A percentile compares a stretch with the other conserved stretches of the same genome.
Conservation (phyloP, 2,888 invertebrate species). For the Hirtodrosophila histrioides region DNA sequence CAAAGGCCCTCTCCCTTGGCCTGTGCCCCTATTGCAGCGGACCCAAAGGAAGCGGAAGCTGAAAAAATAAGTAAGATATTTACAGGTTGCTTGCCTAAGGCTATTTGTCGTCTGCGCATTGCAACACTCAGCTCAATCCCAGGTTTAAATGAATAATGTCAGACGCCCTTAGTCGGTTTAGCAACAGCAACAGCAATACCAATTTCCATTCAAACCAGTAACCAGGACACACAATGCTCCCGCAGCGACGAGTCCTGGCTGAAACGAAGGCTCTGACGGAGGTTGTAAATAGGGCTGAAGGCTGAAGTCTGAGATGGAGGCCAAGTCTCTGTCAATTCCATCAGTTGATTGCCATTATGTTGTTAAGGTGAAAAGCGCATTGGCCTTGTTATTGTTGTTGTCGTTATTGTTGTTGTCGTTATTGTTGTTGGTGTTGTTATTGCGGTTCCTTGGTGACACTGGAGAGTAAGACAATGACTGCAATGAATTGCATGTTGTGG, state of each 20-base stretch:
- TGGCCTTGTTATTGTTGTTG: constrained; percentile 34
- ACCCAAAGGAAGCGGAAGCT: neutral
- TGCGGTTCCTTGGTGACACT: neutral
- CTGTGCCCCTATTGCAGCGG: neutral
- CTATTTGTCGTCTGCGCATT: constrained; percentile 63
- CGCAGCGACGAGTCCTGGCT: constrained; percentile 5
- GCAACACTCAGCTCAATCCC: constrained; percentile 61
- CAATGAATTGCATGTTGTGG: constrained; percentile 53
- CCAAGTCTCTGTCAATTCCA: constrained; percentile 56
- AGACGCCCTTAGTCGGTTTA: constrained; percentile 23
- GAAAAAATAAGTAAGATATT: constrained; percentile 27
- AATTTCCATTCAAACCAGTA: constrained; percentile 18
- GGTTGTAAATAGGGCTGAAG: neutral
- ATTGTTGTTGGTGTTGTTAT: constrained; percentile 13
- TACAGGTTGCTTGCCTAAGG: constrained; percentile 49
- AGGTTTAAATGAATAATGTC: constrained; percentile 74
- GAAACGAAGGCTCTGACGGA: constrained; percentile 1
- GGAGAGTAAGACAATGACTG: constrained; percentile 20
- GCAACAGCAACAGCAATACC: neutral
- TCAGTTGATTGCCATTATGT: constrained; percentile 76
- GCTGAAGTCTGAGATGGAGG: constrained; percentile 44
- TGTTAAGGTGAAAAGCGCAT: constrained; percentile 72
- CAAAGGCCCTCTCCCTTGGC: constrained; percentile 20
- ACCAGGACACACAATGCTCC: constrained; percentile 8
- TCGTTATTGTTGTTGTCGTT: constrained; percentile 11